phyloP scores from a whole-genome alignment of 2,113 vertebrate species.

The Upupa epops region DNA sequence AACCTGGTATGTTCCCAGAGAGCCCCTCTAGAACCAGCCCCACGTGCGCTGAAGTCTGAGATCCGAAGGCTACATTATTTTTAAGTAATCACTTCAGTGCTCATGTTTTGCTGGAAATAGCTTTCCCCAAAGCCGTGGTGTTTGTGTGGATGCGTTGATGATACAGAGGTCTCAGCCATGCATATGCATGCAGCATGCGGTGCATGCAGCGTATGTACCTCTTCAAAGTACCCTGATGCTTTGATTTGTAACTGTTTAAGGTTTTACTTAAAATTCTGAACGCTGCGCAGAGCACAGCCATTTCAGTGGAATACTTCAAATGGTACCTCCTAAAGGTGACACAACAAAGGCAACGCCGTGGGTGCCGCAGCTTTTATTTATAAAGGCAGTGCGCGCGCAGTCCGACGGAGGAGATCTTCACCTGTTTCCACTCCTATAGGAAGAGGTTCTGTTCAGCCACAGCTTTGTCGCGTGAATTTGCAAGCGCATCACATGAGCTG shows the following conservation, averaged over 20 bases:
- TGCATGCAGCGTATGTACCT: conserved; percentile 26
- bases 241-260: conserved; percentile 72
- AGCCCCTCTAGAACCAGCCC: neutral
- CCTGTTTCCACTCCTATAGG: conserved; percentile 47
- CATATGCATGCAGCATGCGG: conserved; percentile 31
- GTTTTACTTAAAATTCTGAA: conserved; percentile 73
- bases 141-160: neutral
- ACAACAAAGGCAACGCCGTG: conserved; percentile 66
- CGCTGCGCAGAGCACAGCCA: conserved; percentile 22
- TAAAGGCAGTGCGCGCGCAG: conserved; percentile 49
- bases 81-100: neutral
- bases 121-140: neutral
- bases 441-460: conserved; percentile 51
- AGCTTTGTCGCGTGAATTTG: conserved; percentile 27
- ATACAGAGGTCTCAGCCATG: conserved; percentile 36
- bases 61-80: neutral
- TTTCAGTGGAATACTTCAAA: conserved; percentile 73
- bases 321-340: conserved; percentile 68
- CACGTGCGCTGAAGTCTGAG: neutral
- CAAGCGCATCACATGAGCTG: conserved; percentile 16
- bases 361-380: conserved; percentile 64
- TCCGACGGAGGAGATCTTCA: conserved; percentile 44
- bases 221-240: conserved; percentile 54
- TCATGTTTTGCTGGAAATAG: conserved; percentile 18
- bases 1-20: conserved; percentile 11